Conservation (phyloP, 2,888 invertebrate genomes). For the Leptopterna dolabrata region DNA sequence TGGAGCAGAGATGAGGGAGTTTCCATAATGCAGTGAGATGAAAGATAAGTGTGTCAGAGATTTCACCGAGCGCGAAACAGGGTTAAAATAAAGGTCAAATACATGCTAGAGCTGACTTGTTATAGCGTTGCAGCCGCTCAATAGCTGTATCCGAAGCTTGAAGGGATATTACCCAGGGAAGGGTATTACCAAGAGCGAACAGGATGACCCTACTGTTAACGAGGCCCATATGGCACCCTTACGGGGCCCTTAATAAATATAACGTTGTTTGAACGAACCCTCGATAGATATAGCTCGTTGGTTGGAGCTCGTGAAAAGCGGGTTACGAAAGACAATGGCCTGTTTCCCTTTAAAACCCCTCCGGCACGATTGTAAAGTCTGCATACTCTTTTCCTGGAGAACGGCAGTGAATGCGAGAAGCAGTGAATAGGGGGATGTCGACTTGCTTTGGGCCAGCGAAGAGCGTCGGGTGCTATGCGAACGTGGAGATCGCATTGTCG, state of each 20-base stretch:
- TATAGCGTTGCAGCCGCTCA: neutral
- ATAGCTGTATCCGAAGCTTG: neutral
- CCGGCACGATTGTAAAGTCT: neutral
- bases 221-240: neutral
- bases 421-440: neutral
- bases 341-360: neutral
- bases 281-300: neutral
- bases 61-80: neutral
- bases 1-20: too few species aligned
- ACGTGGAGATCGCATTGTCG: neutral
- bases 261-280: constrained; percentile 2
- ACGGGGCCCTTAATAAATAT: constrained; percentile 3
- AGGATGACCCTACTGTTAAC: neutral
- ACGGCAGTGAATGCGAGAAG: neutral
- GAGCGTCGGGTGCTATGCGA: neutral
- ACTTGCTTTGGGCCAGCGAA: neutral
- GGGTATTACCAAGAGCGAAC: neutral
- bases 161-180: neutral
- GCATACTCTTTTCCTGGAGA: neutral
- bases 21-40: neutral
- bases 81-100: neutral
- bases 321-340: neutral
- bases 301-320: neutral
- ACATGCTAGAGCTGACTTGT: neutral
- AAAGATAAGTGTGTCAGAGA: neutral